These are phyloP conservation scores for Podarcis lilfordi DNA, from an alignment of 2,797 vertebrate species.

Conservation along the genomic window DNA sequence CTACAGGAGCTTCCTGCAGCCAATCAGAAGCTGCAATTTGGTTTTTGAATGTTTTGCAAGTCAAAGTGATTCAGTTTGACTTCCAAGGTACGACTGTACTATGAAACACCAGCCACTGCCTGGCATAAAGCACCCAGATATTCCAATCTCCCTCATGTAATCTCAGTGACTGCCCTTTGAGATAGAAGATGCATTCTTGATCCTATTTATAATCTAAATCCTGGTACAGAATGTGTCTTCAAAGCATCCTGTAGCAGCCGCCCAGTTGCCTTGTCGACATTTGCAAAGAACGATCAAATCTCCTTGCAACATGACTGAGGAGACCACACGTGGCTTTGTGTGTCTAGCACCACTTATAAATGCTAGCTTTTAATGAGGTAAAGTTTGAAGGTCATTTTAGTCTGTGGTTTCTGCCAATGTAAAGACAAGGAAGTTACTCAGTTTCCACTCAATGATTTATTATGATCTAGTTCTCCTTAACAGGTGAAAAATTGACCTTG, in stretches of 20 bases:
- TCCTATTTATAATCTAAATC: background rate
- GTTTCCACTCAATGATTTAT: constrained; percentile 18
- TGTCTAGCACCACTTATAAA: background rate
- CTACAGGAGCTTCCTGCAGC: no score
- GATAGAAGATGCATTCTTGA: background rate
- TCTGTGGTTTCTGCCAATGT: constrained; percentile 14
- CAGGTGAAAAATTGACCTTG: constrained; percentile 9
- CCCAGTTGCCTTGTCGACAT: background rate
- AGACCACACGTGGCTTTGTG: background rate
- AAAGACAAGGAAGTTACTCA: constrained; percentile 32
- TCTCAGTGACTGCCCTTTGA: background rate
- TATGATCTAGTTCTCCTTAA: constrained; percentile 21
- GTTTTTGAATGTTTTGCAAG: no score
- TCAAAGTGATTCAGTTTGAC: no score
- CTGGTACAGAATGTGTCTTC: background rate
- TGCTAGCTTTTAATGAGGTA: constrained; percentile 2
- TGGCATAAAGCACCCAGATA: background rate
- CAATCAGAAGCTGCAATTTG: no score
- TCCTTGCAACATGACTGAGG: background rate
- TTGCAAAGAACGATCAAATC: background rate
- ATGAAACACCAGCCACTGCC: background rate
- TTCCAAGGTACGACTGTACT: no score
- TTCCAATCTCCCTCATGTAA: background rate
- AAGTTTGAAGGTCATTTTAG: background rate
- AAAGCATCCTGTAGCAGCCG: background rate